phyloP scores from a whole-genome alignment of 2,113 vertebrate genomes.

The Numida meleagris region DNA sequence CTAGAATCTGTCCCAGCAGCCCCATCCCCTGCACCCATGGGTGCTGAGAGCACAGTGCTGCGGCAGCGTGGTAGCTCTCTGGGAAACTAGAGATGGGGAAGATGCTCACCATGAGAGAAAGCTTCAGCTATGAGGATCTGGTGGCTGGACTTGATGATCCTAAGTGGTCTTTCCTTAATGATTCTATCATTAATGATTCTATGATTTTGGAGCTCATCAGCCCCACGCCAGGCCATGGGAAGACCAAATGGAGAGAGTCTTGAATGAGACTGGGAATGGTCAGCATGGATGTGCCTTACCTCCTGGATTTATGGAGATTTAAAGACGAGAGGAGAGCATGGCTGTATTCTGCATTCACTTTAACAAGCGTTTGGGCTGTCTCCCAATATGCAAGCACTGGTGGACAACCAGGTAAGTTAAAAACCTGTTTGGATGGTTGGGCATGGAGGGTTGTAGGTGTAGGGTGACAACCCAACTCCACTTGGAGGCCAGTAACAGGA shows the following conservation, averaged over 20 bases:
- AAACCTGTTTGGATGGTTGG: neutral
- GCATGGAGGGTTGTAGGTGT: neutral
- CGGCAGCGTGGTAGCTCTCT: neutral
- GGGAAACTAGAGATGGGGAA: neutral
- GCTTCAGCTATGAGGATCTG: neutral
- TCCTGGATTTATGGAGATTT: neutral
- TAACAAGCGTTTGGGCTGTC: no score
- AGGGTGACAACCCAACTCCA: neutral
- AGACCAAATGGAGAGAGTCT: no score
- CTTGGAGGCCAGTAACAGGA: neutral
- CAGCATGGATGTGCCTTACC: neutral
- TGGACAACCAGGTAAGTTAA: neutral
- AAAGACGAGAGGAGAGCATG: neutral
- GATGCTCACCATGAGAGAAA: neutral
- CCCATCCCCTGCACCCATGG: fast-evolving
- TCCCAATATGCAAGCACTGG: neutral
- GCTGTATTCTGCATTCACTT: neutral
- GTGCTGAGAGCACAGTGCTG: neutral
- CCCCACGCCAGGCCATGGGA: no score
- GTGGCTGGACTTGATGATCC: no score
- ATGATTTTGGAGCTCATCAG: neutral
- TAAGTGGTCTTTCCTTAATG: no score
- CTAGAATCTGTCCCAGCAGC: neutral
- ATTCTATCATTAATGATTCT: no score
- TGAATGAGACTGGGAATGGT: neutral